A percentile compares a stretch with the other conserved stretches of the same genome.
Evolutionary conservation across 2,888 invertebrate species (phyloP).

Genomic region (Ectemnius cavifrons): DNA sequence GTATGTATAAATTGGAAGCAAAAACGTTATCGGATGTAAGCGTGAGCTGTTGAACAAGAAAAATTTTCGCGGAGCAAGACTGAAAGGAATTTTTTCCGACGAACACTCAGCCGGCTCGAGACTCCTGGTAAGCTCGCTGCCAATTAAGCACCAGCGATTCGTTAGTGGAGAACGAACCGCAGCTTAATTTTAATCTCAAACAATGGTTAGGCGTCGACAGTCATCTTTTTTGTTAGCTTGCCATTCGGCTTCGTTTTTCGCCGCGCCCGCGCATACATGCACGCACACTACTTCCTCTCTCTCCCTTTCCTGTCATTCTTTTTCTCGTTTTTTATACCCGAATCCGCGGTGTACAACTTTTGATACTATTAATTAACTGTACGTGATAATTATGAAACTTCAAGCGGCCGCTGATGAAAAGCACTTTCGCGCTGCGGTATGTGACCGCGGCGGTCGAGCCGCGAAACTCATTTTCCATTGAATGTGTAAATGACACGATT

Average conservation of each 20-base stretch:
- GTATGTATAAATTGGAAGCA: no score
- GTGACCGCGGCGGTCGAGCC: neutral
- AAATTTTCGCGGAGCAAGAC: neutral
- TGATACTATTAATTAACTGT: no score
- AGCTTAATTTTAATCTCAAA: constrained; percentile 55
- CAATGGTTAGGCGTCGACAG: constrained; percentile 39
- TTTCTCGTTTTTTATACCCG: neutral
- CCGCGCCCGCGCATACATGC: neutral
- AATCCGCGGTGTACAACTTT: no score
- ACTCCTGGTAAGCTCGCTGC: constrained; percentile 15
- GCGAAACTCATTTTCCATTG: constrained; percentile 5
- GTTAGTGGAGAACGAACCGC: constrained; percentile 46
- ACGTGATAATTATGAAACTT: constrained; percentile 10
- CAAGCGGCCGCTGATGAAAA: constrained; percentile 14
- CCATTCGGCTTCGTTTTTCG: constrained; percentile 11
- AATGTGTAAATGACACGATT: constrained; percentile 8
- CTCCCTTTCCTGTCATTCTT: neutral
- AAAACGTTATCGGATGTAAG: no score
- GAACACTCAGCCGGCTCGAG: neutral
- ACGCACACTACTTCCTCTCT: neutral
- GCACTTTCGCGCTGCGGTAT: neutral
- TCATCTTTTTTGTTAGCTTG: constrained; percentile 19
- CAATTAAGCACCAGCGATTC: constrained; percentile 49
- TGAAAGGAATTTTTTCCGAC: neutral
- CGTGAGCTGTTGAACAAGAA: neutral